Conservation (phyloP, 2,888 invertebrate species). For the Lissocephala sabroskyi region DNA sequence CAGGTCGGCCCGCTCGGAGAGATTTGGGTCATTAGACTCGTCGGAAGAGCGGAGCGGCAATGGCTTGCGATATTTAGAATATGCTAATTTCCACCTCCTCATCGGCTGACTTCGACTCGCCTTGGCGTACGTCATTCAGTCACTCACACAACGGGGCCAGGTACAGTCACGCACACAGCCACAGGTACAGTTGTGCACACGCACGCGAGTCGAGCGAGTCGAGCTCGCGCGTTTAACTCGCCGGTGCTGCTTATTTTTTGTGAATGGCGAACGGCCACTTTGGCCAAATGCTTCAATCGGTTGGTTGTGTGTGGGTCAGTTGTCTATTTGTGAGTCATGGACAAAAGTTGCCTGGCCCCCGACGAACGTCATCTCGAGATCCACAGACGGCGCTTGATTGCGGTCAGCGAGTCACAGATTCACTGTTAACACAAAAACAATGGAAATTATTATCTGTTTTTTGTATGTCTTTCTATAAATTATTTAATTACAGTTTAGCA, state of each 20-base stretch:
- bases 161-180: no score
- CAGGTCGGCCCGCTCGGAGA: neutral
- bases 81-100: slow-evolving; percentile 55
- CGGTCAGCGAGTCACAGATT: slow-evolving; percentile 27
- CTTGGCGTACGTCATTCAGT: no score
- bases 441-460: no score
- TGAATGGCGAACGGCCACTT: slow-evolving; percentile 29
- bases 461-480: no score
- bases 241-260: slow-evolving; percentile 20
- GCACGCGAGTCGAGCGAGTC: no score
- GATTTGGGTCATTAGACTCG: slow-evolving; percentile 25
- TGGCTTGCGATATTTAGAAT: slow-evolving; percentile 44
- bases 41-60: neutral
- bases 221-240: no score
- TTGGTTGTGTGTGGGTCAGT: neutral
- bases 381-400: slow-evolving; percentile 3
- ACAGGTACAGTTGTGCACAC: no score
- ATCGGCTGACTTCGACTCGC: slow-evolving; percentile 8
- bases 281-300: no score
- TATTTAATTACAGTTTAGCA: no score
- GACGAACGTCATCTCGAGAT: neutral
- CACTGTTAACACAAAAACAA: no score
- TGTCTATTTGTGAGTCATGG: no score
- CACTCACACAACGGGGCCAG: no score
- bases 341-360: neutral